These are phyloP conservation scores for Zosterops borbonicus DNA, from an alignment of 2,113 vertebrate species.

Conservation along the genomic window DNA sequence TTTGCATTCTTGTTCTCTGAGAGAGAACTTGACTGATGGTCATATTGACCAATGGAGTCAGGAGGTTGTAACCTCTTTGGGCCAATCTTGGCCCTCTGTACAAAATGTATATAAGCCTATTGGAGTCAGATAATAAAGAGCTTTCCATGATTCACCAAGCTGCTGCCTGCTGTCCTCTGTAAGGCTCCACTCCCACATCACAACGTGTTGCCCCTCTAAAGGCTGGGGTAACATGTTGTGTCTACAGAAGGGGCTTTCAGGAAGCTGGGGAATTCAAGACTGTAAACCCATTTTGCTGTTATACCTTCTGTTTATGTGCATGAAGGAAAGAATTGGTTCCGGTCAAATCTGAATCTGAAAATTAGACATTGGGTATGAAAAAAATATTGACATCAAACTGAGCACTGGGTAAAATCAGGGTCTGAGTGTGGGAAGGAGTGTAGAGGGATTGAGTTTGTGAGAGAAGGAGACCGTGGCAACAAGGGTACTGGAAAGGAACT, in stretches of 20 bases:
- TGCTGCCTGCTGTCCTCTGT: too few relatives aligned
- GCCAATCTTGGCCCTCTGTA: too few relatives aligned
- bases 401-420: neutral
- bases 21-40: too few relatives aligned
- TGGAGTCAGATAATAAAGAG: too few relatives aligned
- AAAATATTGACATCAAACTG: neutral
- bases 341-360: neutral
- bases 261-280: neutral
- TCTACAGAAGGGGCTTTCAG: neutral
- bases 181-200: too few relatives aligned
- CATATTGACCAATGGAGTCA: too few relatives aligned
- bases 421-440: fast-evolving
- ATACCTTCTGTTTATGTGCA: neutral
- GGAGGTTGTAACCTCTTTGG: too few relatives aligned
- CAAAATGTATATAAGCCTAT: too few relatives aligned
- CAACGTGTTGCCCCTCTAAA: too few relatives aligned
- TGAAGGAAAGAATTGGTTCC: neutral
- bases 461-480: neutral
- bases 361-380: neutral
- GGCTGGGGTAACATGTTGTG: too few relatives aligned
- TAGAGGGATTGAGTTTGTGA: neutral
- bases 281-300: neutral
- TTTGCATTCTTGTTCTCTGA: too few relatives aligned
- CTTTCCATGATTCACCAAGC: too few relatives aligned
- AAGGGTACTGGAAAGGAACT: neutral